These are phyloP conservation scores for Quadroppia sp. DNA, from an alignment of 2,888 invertebrate species.

Conservation along the genomic window DNA sequence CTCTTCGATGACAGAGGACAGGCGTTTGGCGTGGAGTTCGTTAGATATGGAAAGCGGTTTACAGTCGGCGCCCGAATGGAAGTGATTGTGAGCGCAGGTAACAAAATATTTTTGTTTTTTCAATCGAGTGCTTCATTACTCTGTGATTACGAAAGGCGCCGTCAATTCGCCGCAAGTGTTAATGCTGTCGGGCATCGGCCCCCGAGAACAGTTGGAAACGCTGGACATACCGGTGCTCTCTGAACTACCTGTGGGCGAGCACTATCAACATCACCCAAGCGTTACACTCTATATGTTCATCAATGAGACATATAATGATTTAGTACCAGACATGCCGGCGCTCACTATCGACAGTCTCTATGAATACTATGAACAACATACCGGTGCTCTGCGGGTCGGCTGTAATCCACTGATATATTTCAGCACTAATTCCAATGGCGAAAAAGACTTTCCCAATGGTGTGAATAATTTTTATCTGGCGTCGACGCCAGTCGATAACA, in stretches of 20 bases:
- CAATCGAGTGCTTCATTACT: no score
- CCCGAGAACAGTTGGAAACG: conserved; percentile 28
- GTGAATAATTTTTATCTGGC: no score
- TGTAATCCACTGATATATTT: conserved; percentile 39
- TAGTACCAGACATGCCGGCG: conserved; percentile 1
- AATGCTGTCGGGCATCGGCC: conserved; percentile 39
- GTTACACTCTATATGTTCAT: conserved; percentile 36
- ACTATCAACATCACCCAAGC: conserved; percentile 39
- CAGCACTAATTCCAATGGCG: conserved; percentile 20
- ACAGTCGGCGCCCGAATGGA: conserved; percentile 32
- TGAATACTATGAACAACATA: conserved; percentile 24
- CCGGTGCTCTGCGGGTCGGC: conserved; percentile 25
- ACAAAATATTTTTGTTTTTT: no score
- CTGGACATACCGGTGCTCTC: conserved; percentile 27
- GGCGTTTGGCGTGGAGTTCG: conserved; percentile 34
- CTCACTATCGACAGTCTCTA: conserved; percentile 36
- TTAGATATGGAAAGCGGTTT: neutral
- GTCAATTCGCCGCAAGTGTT: conserved; percentile 39
- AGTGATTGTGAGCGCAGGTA: conserved; percentile 38
- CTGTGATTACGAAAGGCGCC: neutral
- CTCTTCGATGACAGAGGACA: conserved; percentile 6
- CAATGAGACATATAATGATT: no score
- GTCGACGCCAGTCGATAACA: no score
- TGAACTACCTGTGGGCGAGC: conserved; percentile 37
- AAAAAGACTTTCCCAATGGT: conserved; percentile 33